Evolutionary conservation across 1,140 invertebrate species (phyloP).

Genomic region (Hycleus phaleratus): DNA sequence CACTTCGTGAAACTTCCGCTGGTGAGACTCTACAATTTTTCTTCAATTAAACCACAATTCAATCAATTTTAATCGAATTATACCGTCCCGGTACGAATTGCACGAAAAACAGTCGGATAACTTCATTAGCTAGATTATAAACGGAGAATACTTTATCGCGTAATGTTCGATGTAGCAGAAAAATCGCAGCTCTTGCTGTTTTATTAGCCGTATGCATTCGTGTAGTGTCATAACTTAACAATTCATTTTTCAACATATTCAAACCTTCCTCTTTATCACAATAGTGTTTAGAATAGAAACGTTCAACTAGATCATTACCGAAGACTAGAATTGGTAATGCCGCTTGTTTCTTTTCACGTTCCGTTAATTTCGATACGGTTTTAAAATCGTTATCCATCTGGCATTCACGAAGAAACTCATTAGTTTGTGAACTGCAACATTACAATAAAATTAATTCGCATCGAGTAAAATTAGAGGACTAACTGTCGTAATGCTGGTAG

Average conservation of each 20-base stretch:
- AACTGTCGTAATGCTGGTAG: conserved; percentile 76
- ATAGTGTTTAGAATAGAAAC: conserved; percentile 89
- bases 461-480: conserved; percentile 33
- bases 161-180: conserved; percentile 67
- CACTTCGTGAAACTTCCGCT: conserved; percentile 66
- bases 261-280: conserved; percentile 87
- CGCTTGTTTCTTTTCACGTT: conserved; percentile 84
- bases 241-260: conserved; percentile 62
- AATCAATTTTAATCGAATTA: conserved; percentile 4
- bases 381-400: conserved; percentile 48
- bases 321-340: conserved; percentile 84
- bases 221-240: conserved; percentile 51
- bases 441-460: conserved; percentile 14
- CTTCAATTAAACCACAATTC: not conserved
- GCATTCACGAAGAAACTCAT: conserved; percentile 67
- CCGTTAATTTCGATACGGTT: conserved; percentile 64
- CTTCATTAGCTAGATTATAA: conserved; percentile 70
- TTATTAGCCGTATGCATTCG: conserved; percentile 59
- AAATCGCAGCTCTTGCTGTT: conserved; percentile 66
- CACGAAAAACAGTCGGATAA: conserved; percentile 68
- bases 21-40: conserved; percentile 58
- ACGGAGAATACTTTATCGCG: conserved; percentile 81
- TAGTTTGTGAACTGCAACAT: conserved; percentile 59
- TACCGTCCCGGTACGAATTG: conserved; percentile 72
- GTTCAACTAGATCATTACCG: conserved; percentile 82